Base-by-base conservation (phyloP, 2,797 vertebrate genomes). In the Echeneis naucrates region DNA sequence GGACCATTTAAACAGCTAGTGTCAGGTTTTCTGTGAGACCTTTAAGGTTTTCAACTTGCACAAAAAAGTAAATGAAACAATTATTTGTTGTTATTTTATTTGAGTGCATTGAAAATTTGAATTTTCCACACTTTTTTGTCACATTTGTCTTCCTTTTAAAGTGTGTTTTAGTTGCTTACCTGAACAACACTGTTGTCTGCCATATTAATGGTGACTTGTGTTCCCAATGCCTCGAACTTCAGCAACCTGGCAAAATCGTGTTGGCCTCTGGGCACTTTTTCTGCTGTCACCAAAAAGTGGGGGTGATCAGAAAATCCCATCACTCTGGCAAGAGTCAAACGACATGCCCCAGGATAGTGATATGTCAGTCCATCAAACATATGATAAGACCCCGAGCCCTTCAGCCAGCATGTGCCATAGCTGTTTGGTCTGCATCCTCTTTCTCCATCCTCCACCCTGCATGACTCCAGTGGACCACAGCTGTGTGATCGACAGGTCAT, bases 331-430 rank as follows among this genome's bases (percentile, higher is more conserved):
- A 93, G 87, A 1, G 65, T 90, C 33, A 93, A 0, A 54, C 14
- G 79, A 79, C 93, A 94, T 1, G 91, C 92, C 1, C 92, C 93
- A 21, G 88, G 78, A 75, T 93, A 94, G 14, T 88, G 82, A 58
- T 87, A 93, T 2, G 21, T 69, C 65, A 81, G 47, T 55, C 87
- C 90, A 80, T 94, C 93, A 83, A 93, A 94, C 0, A 85, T 94
- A 1, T 80, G 59, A 67, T 93, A 93, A 37, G 87, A 89, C 17
- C 80, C 80, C 0, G 84, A 80, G 0, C 88, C 88, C 14, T 89
- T 88, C 19, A 78, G 82, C 85, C 70, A 85, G 52, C 90, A 94
- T 16, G 81, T 88, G 55, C 35, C 84, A 40, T 82, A 89, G 6
- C 68, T 71, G 17, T 42, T 80, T 6, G 92, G 81, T 68, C 79